phyloP scores from a whole-genome alignment of 2,113 vertebrate species.

The Antennarius striatus region DNA sequence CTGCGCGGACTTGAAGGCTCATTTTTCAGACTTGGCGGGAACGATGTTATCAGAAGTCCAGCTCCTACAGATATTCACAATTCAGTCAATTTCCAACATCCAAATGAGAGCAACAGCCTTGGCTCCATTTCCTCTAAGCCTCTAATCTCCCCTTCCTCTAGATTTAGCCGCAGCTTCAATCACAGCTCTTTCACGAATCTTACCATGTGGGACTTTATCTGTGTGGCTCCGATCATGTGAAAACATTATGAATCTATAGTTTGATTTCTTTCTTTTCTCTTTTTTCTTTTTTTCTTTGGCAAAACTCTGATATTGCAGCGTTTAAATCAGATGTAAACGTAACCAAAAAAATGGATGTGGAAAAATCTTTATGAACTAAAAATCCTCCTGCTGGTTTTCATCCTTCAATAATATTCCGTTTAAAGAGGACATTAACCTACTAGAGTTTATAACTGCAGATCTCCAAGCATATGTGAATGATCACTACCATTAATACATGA shows the following conservation, averaged over 20 bases:
- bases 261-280: neutral
- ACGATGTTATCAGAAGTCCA: slow-evolving; percentile 61
- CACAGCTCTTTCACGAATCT: slow-evolving; percentile 65
- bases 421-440: no score
- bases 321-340: no score
- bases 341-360: no score
- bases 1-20: slow-evolving; percentile 49
- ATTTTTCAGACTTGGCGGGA: slow-evolving; percentile 65
- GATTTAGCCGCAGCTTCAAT: slow-evolving; percentile 67
- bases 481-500: no score
- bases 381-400: no score
- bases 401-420: no score
- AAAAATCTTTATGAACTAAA: no score
- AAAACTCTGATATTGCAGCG: slow-evolving; percentile 4
- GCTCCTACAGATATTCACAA: slow-evolving; percentile 55
- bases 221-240: slow-evolving; percentile 54
- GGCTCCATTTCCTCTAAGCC: slow-evolving; percentile 68
- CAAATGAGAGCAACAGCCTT: slow-evolving; percentile 69
- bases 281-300: neutral
- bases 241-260: slow-evolving; percentile 53
- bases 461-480: no score
- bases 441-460: no score
- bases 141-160: slow-evolving; percentile 70
- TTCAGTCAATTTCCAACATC: slow-evolving; percentile 70
- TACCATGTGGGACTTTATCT: slow-evolving; percentile 56